Conservation (phyloP, 2,888 invertebrate genomes). For the Philopedon plagiatum region DNA sequence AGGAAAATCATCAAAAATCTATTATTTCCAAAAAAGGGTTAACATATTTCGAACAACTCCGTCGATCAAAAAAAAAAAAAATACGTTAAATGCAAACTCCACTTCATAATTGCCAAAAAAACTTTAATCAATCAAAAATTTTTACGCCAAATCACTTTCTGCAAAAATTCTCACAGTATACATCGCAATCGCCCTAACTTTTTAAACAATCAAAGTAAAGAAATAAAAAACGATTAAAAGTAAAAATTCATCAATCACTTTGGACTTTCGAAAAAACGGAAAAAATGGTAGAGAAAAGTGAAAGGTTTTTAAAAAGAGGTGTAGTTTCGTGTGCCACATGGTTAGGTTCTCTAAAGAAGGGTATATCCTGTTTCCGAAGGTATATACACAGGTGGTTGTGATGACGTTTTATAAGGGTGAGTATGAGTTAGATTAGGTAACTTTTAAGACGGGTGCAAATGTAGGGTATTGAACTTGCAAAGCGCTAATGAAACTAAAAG, state of each 20-base stretch:
- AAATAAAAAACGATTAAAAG: slow-evolving; percentile 38
- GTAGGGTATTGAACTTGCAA: background rate
- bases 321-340: background rate
- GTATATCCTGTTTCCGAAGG: slow-evolving; percentile 26
- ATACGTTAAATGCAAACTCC: background rate
- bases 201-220: slow-evolving; percentile 24
- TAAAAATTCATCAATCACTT: slow-evolving; percentile 39
- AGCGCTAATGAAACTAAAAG: too few relatives aligned
- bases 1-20: too few relatives aligned
- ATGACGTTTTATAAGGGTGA: slow-evolving; percentile 1
- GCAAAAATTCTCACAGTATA: slow-evolving; percentile 27
- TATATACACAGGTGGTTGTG: slow-evolving; percentile 23
- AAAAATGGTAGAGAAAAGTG: background rate
- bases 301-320: slow-evolving; percentile 8
- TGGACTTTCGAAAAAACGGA: slow-evolving; percentile 16
- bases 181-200: slow-evolving; percentile 11
- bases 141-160: slow-evolving; percentile 31
- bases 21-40: background rate
- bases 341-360: slow-evolving; percentile 25
- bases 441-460: background rate
- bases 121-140: slow-evolving; percentile 40
- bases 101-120: slow-evolving; percentile 15
- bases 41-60: background rate
- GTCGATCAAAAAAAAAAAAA: background rate
- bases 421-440: background rate